Evolutionary conservation across 1,140 invertebrate genomes (phyloP).

Genomic region (Drosophila serrata): DNA sequence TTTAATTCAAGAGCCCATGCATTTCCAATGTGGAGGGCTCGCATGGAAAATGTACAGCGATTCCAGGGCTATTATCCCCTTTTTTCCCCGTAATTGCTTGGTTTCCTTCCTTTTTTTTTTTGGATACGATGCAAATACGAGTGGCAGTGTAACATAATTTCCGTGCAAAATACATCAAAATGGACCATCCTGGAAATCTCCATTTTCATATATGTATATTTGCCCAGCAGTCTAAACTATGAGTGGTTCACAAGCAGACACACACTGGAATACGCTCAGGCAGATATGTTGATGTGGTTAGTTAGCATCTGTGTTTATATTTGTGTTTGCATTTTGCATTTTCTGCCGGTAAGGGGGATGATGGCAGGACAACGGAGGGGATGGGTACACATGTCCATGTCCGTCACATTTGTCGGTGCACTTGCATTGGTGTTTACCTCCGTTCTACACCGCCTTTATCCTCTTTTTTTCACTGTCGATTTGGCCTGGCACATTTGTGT

Average conservation of each 20-base stretch:
- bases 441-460: constrained; percentile 27
- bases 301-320: constrained; percentile 83
- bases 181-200: constrained; percentile 63
- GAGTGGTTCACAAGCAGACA: constrained; percentile 14
- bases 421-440: constrained; percentile 58
- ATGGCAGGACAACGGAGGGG: too few relatives aligned
- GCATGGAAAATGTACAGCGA: constrained; percentile 75
- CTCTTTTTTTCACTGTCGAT: constrained; percentile 56
- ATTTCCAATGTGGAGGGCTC: constrained; percentile 68
- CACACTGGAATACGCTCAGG: neutral
- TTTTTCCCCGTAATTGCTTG: constrained; percentile 33
- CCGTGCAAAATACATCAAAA: constrained; percentile 79
- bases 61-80: constrained; percentile 45
- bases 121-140: constrained; percentile 43
- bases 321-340: constrained; percentile 78
- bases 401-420: constrained; percentile 61
- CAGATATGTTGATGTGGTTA: constrained; percentile 68
- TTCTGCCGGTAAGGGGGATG: constrained; percentile 34
- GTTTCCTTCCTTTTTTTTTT: too few relatives aligned
- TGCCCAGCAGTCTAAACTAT: constrained; percentile 44
- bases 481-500: constrained; percentile 77
- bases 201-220: constrained; percentile 63
- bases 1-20: constrained; percentile 81
- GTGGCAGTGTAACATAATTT: constrained; percentile 79
- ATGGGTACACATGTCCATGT: constrained; percentile 47